Percentiles rank a stretch among this genome's conserved stretches.
phyloP scores from a whole-genome alignment of 2,888 invertebrate genomes.

The Cataglyphis cursor region DNA sequence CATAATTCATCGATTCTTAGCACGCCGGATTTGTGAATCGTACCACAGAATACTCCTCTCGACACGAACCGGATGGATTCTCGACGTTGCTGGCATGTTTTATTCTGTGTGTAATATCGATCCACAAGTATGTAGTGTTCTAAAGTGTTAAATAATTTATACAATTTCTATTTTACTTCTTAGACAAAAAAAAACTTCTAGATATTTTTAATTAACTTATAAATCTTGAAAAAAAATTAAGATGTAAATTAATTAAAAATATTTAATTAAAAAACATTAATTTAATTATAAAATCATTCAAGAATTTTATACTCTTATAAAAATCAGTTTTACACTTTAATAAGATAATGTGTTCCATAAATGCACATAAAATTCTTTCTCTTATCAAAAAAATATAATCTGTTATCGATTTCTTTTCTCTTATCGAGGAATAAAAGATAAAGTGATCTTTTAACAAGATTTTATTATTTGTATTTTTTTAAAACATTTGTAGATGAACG shows the following conservation, averaged over 20 bases:
- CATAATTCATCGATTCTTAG: constrained; percentile 56
- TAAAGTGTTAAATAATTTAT: background rate
- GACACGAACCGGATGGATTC: background rate
- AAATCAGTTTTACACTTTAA: background rate
- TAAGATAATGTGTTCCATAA: background rate
- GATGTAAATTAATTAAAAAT: background rate
- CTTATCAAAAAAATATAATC: background rate
- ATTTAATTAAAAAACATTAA: background rate
- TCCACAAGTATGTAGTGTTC: background rate
- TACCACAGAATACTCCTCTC: constrained; percentile 39
- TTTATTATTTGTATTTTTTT: background rate
- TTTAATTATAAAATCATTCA: background rate
- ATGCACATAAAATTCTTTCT: background rate
- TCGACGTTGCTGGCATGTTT: background rate
- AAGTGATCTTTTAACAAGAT: background rate
- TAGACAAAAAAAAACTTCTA: background rate
- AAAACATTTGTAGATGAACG: background rate
- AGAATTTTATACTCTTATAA: background rate
- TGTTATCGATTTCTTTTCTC: background rate
- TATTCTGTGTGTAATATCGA: constrained; percentile 22
- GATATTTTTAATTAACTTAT: background rate
- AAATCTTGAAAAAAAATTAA: background rate
- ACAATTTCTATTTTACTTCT: background rate
- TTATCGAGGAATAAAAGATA: background rate
- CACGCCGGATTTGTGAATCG: constrained; percentile 38